Conservation (phyloP, 2,113 vertebrate genomes). For the Tichodroma muraria region DNA sequence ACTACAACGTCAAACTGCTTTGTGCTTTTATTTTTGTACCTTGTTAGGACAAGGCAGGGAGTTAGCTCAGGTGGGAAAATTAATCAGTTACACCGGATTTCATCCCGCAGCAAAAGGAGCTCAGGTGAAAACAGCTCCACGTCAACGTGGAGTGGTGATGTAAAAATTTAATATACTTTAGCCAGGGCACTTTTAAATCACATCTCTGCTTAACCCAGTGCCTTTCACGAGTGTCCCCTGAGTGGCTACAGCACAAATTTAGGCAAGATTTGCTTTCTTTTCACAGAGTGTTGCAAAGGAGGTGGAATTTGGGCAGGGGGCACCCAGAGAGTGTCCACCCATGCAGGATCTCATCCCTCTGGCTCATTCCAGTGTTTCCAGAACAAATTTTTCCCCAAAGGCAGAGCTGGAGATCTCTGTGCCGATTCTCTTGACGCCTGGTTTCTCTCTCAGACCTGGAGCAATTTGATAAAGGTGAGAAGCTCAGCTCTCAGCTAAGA, state of each 20-base stretch:
- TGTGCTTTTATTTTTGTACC: background rate
- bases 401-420: background rate
- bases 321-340: background rate
- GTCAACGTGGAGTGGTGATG: background rate
- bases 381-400: background rate
- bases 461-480: constrained; percentile 40
- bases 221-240: background rate
- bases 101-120: background rate
- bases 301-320: background rate
- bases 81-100: background rate
- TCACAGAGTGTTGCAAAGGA: background rate
- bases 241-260: background rate
- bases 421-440: background rate
- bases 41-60: background rate
- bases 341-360: background rate
- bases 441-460: constrained; percentile 15
- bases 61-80: background rate
- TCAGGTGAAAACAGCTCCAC: background rate
- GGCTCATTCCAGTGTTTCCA: background rate
- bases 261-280: background rate
- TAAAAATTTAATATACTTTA: background rate
- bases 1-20: background rate
- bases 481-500: constrained; percentile 23
- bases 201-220: background rate
- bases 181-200: background rate